Base-by-base conservation (phyloP, 2,888 invertebrate species). In the Drosophila demipolita region DNA sequence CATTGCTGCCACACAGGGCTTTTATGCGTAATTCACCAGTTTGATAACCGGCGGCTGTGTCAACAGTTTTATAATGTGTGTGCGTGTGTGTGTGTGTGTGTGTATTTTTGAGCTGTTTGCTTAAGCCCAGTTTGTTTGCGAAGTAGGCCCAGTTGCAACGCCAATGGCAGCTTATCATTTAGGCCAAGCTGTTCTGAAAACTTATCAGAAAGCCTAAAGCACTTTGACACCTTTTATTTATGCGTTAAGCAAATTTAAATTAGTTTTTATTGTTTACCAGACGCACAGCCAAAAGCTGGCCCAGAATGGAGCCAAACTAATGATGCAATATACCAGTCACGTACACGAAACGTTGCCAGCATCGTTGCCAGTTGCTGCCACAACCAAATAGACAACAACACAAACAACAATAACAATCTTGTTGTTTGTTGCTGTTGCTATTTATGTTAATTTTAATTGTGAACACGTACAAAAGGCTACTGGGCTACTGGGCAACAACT, bases 171-270 rank as follows among this genome's bases (percentile, higher is more conserved):
- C 73, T 79, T 79, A 70, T 79, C 79, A 38, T 32, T 20, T 23
- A 29, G 26, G 35, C 20, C 74, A 57, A 74, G 66, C 58, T 69
- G 59, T 35, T 48, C 54, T 0, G n/a, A 67, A 73, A 80, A 64
- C 65, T 55, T 73, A 81, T 76, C 74, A 75, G 64, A 60, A 75
- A 75, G 63, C 75, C 72, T 61, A 61, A 68, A 70, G 73, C 79
- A 88, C 72, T 86, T 69, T 83, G 87, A 90, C 90, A 86, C 87
- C 90, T 81, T 80, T 78, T 83, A 75, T 83, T 77, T 83, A 76
- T 75, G 87, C 74, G 74, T 85, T 90, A 78, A 88, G 90, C 87
- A 88, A 86, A 83, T 87, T 88, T 86, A 86, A 83, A 87, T 87
- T 83, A 86, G 87, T 90, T 88, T 87, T 81, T 79, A 83, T 87